phyloP scores from a whole-genome alignment of 2,888 invertebrate genomes.

The Aquatica leii region DNA sequence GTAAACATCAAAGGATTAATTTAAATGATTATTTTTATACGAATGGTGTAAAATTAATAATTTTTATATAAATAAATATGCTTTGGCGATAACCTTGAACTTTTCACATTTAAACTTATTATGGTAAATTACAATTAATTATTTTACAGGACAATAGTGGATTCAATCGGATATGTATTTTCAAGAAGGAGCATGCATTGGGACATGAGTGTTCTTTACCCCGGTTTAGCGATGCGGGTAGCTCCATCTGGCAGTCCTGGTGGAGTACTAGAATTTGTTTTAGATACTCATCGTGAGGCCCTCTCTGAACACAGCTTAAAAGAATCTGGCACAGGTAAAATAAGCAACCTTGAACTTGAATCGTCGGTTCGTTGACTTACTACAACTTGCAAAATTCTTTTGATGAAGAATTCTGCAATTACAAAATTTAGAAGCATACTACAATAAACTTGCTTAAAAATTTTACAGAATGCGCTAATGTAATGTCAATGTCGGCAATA shows the following conservation, averaged over 20 bases:
- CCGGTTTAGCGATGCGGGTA: constrained; percentile 77
- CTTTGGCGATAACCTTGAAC: no score
- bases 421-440: no score
- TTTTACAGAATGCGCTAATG: background rate
- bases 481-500: no score
- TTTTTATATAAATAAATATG: no score
- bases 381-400: no score
- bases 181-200: constrained; percentile 77
- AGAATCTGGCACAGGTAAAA: constrained; percentile 71
- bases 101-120: no score
- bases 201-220: constrained; percentile 77
- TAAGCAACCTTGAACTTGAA: constrained; percentile 36
- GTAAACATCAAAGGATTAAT: no score
- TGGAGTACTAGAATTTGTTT: constrained; percentile 77
- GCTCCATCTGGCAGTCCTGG: constrained; percentile 75
- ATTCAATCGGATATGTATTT: constrained; percentile 73
- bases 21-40: no score
- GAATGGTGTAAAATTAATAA: no score
- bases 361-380: no score
- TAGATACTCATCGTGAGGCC: constrained; percentile 68
- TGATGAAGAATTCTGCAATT: no score
- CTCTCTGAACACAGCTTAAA: constrained; percentile 64
- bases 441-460: constrained; percentile 1
- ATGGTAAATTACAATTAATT: no score
- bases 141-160: constrained; percentile 67